A percentile compares a stretch with the other conserved stretches of the same genome.
These are phyloP conservation scores for Geotria australis DNA, from an alignment of 2,797 vertebrate genomes.

Conservation along the genomic window DNA sequence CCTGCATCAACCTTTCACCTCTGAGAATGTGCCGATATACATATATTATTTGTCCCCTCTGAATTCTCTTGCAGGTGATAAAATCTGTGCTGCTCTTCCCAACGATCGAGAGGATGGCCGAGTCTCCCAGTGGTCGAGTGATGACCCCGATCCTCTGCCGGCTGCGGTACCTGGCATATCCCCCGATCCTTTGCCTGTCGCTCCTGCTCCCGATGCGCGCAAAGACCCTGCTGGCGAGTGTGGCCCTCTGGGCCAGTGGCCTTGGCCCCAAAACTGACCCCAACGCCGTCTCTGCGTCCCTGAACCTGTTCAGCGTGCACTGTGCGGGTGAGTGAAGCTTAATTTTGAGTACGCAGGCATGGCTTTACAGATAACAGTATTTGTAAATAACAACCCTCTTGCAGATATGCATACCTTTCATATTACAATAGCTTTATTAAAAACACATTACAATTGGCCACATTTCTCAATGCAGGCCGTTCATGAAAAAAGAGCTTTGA, in stretches of 20 bases:
- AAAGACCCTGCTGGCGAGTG: conserved; percentile 18
- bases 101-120: conserved; percentile 61
- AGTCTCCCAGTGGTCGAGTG: conserved; percentile 40
- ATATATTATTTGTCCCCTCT: too few species aligned
- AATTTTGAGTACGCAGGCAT: background rate
- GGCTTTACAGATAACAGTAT: too few species aligned
- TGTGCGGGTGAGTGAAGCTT: conserved; percentile 27
- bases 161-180: conserved; percentile 37
- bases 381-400: too few species aligned
- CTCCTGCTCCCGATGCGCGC: conserved; percentile 25
- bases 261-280: conserved; percentile 12
- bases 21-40: too few species aligned
- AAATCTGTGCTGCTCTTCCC: conserved; percentile 62
- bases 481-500: too few species aligned
- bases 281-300: conserved; percentile 8
- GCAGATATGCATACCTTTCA: too few species aligned
- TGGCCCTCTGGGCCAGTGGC: conserved; percentile 9
- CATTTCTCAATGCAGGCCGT: too few species aligned
- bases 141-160: conserved; percentile 48
- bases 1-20: too few species aligned
- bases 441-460: too few species aligned
- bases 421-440: too few species aligned
- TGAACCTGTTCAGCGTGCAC: conserved; percentile 37
- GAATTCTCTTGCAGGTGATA: conserved; percentile 16
- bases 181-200: conserved; percentile 36